Evolutionary conservation across 2,888 invertebrate species (phyloP).

Genomic region (Phalera bucephala): DNA sequence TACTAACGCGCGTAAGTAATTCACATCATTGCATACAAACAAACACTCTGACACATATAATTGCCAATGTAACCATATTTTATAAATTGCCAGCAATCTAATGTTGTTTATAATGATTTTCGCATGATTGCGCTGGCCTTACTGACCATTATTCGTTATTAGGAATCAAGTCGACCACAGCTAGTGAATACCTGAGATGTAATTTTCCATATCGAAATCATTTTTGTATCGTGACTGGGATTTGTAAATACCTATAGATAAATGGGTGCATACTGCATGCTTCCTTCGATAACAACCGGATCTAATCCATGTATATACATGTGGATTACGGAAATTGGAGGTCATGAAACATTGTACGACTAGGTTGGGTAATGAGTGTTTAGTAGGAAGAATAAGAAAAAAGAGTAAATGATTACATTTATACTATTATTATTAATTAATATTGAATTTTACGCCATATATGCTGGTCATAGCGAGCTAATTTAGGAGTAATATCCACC

Average conservation of each 20-base stretch:
- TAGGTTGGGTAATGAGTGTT: too few relatives aligned
- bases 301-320: too few relatives aligned
- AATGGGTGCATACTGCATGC: not conserved
- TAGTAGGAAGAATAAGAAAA: too few relatives aligned
- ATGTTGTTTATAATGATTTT: constrained; percentile 53
- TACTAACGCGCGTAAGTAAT: constrained; percentile 13
- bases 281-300: too few relatives aligned
- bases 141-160: constrained; percentile 54
- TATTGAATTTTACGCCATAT: too few relatives aligned
- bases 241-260: constrained; percentile 6
- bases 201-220: constrained; percentile 44
- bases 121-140: constrained; percentile 49
- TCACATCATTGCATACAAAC: constrained; percentile 18
- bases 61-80: constrained; percentile 41
- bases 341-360: too few relatives aligned
- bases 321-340: too few relatives aligned
- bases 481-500: too few relatives aligned
- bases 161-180: constrained; percentile 45
- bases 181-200: constrained; percentile 30
- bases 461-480: too few relatives aligned
- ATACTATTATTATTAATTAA: too few relatives aligned
- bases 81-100: constrained; percentile 52
- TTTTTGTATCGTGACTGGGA: constrained; percentile 40
- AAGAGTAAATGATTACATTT: too few relatives aligned
- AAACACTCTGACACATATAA: constrained; percentile 29